These are phyloP conservation scores for Lepidocolaptes lacrymiger DNA, from an alignment of 2,797 vertebrate species.

Conservation along the genomic window DNA sequence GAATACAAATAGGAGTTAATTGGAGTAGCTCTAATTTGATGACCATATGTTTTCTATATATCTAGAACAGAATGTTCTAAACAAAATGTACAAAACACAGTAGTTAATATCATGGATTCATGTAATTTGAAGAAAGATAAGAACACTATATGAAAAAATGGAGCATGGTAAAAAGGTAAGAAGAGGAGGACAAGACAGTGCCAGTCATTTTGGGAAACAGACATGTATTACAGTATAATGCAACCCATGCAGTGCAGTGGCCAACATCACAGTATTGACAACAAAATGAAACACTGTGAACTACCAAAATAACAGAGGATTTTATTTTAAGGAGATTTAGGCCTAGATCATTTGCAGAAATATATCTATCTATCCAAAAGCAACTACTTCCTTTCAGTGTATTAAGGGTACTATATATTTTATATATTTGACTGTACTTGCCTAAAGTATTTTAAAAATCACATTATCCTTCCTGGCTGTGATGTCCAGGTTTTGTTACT, in stretches of 20 bases:
- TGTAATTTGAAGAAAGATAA: neutral
- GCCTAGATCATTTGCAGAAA: neutral
- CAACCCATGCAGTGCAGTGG: neutral
- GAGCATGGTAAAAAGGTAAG: neutral
- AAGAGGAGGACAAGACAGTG: neutral
- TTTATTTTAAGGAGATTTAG: neutral
- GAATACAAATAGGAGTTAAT: neutral
- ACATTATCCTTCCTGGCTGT: neutral
- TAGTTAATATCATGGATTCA: neutral
- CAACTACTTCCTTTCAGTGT: neutral
- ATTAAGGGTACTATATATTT: neutral
- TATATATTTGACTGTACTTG: neutral
- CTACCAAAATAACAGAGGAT: neutral
- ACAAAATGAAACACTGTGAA: neutral
- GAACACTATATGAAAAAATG: neutral
- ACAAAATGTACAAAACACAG: neutral
- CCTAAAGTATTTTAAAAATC: neutral
- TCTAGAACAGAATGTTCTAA: neutral
- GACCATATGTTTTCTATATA: neutral
- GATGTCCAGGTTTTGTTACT: neutral
- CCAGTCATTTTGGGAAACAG: neutral
- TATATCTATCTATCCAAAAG: neutral
- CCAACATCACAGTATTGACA: neutral
- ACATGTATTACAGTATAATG: neutral
- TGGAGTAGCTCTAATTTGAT: neutral